Evolutionary conservation across 2,113 vertebrate genomes (phyloP), one percentile per base, ranked within the genome.

Genomic region (Cygnus buccinator): DNA sequence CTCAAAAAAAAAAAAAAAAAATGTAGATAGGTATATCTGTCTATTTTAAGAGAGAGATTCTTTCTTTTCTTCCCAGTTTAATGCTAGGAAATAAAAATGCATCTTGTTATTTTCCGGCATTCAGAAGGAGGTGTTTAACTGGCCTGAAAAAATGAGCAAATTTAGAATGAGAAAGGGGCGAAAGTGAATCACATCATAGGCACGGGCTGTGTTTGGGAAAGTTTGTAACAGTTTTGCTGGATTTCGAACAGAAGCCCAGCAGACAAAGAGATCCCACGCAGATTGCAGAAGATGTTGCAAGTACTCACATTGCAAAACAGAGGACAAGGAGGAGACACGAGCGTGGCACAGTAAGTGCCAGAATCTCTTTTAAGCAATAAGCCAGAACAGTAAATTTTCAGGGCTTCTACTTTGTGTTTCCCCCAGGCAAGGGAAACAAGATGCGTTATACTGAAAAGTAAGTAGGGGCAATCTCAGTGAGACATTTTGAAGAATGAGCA

Each of bases 241-340:
- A 75, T 92, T 84, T 92, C 58, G 55, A 78, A 61, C 35, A 93
- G 86, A 88, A 89, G 35, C 33, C 43, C 61, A 39, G 61, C 43
- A 94, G 84, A 89, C 14, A 37, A 72, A 93, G 28, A n/a, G 50
- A 84, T 61, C 43, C 79, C 67, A 46, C 61, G 75, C 19, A 68
- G 68, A 84, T 71, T 96, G 90, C 68, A 90, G 63, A 90, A 81
- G 68, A 33, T 65, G 23, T 3, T 81, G 86, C 18, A 72, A 75
- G 80, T 28, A 23, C 33, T 78, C 26, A 23, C 66, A 72, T 43
- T 92, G 80, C 95, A 96, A 95, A 95, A 93, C 57, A 17, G 39
- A 44, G 75, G 62, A 57, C 79, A 70, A 80, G 61, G 65, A 71
- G 75, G 68, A 92, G 67, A 57, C 57, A 33, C 25, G 23, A 1